Evolutionary conservation across 2,113 vertebrate genomes (phyloP).

Genomic region (Sinocyclocheilus rhinocerous): DNA sequence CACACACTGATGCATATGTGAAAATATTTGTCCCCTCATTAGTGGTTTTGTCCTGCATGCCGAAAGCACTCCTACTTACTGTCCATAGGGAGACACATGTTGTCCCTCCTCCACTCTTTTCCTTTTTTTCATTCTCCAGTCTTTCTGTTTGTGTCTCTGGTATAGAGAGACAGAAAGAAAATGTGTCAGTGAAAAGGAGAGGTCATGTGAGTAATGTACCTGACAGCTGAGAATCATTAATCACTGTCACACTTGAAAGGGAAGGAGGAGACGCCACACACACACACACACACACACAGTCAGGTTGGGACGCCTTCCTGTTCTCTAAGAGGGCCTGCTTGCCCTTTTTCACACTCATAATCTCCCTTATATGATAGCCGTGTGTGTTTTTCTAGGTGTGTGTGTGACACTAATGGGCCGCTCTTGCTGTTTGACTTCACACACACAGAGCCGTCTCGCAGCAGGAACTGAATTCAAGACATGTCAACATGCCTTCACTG

Average conservation of each 20-base stretch:
- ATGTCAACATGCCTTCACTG: constrained; percentile 62
- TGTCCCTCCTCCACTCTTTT: background rate
- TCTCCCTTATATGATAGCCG: constrained; percentile 38
- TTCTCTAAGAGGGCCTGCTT: constrained; percentile 43
- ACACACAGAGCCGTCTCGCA: constrained; percentile 70
- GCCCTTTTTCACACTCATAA: constrained; percentile 53
- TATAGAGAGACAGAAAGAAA: constrained; percentile 23
- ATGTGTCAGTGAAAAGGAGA: constrained; percentile 45
- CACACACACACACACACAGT: constrained; percentile 49
- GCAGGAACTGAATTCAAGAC: constrained; percentile 72
- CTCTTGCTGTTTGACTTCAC: constrained; percentile 71
- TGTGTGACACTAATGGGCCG: constrained; percentile 74
- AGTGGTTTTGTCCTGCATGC: constrained; percentile 66
- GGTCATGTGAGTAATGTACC: constrained; percentile 69
- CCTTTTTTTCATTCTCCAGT: background rate
- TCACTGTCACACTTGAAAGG: constrained; percentile 74
- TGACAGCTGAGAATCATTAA: constrained; percentile 79
- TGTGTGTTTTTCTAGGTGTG: constrained; percentile 62
- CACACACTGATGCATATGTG: constrained; percentile 46
- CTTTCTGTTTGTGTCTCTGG: constrained; percentile 29
- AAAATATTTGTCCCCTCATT: constrained; percentile 71
- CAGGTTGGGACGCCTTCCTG: constrained; percentile 55
- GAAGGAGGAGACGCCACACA: constrained; percentile 45
- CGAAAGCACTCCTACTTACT: constrained; percentile 57
- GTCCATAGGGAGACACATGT: constrained; percentile 29